Evolutionary conservation across 2,888 invertebrate species (phyloP), one percentile per base, ranked within the genome.

Genomic region (Microctonus hyperodae): DNA sequence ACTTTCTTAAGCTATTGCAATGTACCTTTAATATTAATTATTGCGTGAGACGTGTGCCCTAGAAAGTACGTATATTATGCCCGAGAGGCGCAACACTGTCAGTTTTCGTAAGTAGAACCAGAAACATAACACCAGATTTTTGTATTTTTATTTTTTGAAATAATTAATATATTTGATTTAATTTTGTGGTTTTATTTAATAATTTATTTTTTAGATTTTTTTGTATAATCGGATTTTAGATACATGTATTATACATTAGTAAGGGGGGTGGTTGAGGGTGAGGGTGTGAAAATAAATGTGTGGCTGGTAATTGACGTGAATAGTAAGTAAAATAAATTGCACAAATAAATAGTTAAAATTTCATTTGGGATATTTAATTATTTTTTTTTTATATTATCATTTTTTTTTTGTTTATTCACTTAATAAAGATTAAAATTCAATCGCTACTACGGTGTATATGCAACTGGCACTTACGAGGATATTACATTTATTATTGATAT

Each of bases 31-130:
- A 70, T 80, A 81, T n/a, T n/a, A n/a, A n/a, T 81, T 81, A 82
- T 82, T 81, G 78, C 79, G 82, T 82, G 80, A 83, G 80, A 81
- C 80, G 81, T 83, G 80, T 83, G 83, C 81, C 81, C 81, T 83
- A 83, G 83, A 83, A 79, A 82, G 79, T 82, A 81, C 80, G 79
- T 82, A 81, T 79, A 81, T 79, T 82, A 81, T 80, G 82, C 82
- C 81, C 78, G 77, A 79, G 79, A 79, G 81, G 81, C 81, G 78
- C 80, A 81, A 82, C 82, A 81, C 78, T 81, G 78, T 83, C 83
- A 81, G 77, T 83, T 82, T 44, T 83, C 82, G 83, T 83, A 83
- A 83, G 83, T 83, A 83, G 82, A 67, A 82, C 76, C 77, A 81
- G 78, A 79, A 67, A 76, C 74, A 80, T 80, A 80, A 81, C 76